Evolutionary conservation across 2,113 vertebrate species (phyloP).

Genomic region (Gopherus evgoodei): DNA sequence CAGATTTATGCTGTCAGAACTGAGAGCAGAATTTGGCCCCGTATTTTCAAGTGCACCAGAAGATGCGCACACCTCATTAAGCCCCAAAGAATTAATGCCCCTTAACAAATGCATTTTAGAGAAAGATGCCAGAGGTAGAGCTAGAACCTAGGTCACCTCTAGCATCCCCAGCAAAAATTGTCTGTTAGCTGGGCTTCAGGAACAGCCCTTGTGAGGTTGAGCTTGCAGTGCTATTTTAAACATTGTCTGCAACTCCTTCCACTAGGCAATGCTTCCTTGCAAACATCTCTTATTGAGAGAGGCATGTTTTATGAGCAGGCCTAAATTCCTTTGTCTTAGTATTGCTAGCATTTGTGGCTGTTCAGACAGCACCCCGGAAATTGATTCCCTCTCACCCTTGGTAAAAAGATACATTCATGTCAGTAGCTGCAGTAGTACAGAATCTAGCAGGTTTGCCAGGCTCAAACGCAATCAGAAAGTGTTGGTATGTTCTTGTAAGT

Average conservation of each 20-base stretch:
- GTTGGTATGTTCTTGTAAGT: background rate
- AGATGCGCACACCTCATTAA: fast-evolving
- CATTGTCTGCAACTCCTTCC: background rate
- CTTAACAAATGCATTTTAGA: fast-evolving
- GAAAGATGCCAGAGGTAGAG: fast-evolving
- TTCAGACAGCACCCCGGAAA: background rate
- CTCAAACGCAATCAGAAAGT: background rate
- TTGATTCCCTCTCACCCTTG: background rate
- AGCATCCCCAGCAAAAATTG: background rate
- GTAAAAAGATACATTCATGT: fast-evolving
- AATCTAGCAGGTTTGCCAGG: fast-evolving
- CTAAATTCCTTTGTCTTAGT: constrained; percentile 22
- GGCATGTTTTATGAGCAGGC: background rate
- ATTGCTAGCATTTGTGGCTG: fast-evolving
- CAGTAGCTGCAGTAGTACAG: fast-evolving
- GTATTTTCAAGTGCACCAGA: fast-evolving
- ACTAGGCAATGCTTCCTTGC: background rate
- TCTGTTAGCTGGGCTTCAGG: background rate
- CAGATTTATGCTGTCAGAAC: fast-evolving
- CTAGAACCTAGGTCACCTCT: background rate
- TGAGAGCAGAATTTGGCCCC: fast-evolving
- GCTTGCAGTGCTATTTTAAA: background rate
- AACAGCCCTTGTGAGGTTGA: too few species aligned
- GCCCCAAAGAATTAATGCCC: fast-evolving
- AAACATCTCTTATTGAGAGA: fast-evolving